A percentile compares a stretch with the other conserved stretches of the same genome.
Evolutionary conservation across 2,797 vertebrate genomes (phyloP).

Genomic region (Caiman crocodilus): DNA sequence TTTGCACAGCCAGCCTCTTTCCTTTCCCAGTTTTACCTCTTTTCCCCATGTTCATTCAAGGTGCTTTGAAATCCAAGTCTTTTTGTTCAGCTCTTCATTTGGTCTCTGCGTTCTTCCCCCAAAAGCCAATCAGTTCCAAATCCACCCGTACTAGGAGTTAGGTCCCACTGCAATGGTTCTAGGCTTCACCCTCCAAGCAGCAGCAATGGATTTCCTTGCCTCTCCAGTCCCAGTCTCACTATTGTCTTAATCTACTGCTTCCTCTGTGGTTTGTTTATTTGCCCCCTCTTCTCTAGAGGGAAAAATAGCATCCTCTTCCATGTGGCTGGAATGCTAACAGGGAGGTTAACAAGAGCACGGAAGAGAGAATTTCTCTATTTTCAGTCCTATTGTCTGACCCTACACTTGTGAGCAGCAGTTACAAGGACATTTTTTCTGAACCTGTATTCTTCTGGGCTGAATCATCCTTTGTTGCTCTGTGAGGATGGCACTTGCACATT

Average conservation of each 20-base stretch:
- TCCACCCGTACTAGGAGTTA: neutral
- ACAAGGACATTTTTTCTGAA: neutral
- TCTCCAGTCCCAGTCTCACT: neutral
- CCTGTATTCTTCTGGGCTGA: neutral
- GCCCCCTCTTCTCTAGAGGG: too few relatives aligned
- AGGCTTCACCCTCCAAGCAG: neutral
- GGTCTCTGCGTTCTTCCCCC: neutral
- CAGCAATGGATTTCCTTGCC: neutral
- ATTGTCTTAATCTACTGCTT: neutral
- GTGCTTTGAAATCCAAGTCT: accelerated
- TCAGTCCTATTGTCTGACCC: neutral
- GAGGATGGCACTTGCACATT: neutral
- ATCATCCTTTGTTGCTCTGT: neutral
- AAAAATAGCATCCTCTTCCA: too few relatives aligned
- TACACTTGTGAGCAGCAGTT: neutral
- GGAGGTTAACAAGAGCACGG: neutral
- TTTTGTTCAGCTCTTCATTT: neutral
- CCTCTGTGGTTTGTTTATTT: neutral
- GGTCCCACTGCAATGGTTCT: neutral
- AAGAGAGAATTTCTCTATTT: neutral
- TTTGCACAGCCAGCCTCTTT: neutral
- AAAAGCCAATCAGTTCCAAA: neutral
- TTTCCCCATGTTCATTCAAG: neutral
- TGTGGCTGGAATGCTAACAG: neutral
- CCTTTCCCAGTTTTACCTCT: neutral